Percentiles rank a stretch among this genome's conserved stretches.
These are phyloP conservation scores for Babyrousa celebensis DNA, from an alignment of 2,797 vertebrate species.

Conservation along the genomic window DNA sequence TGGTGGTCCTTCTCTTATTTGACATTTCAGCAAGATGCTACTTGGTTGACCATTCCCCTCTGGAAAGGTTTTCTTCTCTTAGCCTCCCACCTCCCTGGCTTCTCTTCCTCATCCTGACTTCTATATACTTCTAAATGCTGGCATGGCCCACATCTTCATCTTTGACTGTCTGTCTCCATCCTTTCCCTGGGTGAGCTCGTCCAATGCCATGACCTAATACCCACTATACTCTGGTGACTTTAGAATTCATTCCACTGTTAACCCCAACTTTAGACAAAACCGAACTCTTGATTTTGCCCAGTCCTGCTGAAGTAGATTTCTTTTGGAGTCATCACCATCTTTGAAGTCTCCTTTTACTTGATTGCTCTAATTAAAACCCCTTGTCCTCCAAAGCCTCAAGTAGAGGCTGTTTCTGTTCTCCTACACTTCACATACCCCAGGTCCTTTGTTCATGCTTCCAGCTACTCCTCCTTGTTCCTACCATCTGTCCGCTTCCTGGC, in stretches of 20 bases:
- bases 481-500: background rate
- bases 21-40: background rate
- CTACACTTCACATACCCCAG: accelerated
- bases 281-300: background rate
- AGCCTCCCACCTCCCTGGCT: background rate
- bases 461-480: background rate
- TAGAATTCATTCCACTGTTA: background rate
- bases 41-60: background rate
- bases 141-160: background rate
- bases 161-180: background rate
- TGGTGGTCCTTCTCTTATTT: background rate
- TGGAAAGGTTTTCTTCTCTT: background rate
- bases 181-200: background rate
- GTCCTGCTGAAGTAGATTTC: background rate
- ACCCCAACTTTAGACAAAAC: background rate
- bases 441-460: background rate
- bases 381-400: background rate
- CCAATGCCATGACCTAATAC: background rate
- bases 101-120: background rate
- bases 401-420: background rate
- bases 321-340: background rate
- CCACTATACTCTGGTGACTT: background rate
- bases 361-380: background rate
- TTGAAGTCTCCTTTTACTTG: background rate
- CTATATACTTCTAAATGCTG: background rate